A percentile compares a stretch with the other conserved stretches of the same genome.
These are phyloP conservation scores for Colaptes auratus DNA, from an alignment of 2,113 vertebrate genomes.

Conservation along the genomic window DNA sequence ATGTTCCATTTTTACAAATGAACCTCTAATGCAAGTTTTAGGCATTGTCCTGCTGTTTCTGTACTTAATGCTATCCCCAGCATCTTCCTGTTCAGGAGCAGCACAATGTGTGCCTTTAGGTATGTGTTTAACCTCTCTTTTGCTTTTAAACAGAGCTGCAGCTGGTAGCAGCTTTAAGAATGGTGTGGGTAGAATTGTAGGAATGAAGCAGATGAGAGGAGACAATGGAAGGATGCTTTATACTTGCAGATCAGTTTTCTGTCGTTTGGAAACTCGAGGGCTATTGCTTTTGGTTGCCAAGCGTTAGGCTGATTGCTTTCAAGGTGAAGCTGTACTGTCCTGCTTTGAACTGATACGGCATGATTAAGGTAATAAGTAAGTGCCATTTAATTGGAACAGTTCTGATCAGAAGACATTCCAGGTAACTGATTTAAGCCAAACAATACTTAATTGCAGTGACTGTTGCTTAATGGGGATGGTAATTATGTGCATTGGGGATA, in stretches of 20 bases:
- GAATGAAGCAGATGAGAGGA: constrained; percentile 2
- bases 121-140: constrained; percentile 4
- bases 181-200: not conserved
- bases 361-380: constrained; percentile 64
- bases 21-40: not conserved
- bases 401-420: constrained; percentile 67
- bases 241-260: not conserved
- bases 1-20: not conserved
- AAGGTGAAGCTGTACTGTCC: constrained; percentile 58
- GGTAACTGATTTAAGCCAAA: constrained; percentile 69
- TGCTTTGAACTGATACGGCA: constrained; percentile 65
- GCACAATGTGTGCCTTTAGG: not conserved
- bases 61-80: not conserved
- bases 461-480: constrained; percentile 61
- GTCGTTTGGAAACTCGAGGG: not conserved
- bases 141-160: constrained; percentile 31
- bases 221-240: not conserved
- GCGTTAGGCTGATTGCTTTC: constrained; percentile 53
- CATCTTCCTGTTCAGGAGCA: not conserved
- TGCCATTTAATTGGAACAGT: constrained; percentile 63
- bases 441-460: constrained; percentile 67
- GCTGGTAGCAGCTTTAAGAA: constrained; percentile 13
- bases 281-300: constrained; percentile 49
- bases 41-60: not conserved
- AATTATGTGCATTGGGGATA: constrained; percentile 58